Evolutionary conservation across 2,113 vertebrate genomes (phyloP).

Genomic region (Alligator sinensis): DNA sequence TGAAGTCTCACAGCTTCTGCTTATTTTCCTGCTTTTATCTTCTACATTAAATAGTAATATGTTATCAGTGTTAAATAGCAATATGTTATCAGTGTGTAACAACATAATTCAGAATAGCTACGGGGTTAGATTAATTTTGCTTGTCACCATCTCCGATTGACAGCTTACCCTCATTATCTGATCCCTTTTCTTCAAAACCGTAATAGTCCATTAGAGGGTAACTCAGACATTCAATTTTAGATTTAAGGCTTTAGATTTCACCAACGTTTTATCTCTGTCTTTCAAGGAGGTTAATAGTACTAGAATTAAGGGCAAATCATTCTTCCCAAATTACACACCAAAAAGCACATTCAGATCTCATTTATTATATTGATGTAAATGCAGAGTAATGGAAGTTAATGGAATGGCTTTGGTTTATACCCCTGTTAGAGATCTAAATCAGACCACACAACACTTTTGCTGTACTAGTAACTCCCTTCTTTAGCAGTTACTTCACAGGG

Average conservation of each 20-base stretch:
- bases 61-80: background rate
- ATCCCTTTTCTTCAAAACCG: constrained; percentile 15
- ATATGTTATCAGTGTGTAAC: background rate
- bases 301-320: background rate
- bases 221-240: background rate
- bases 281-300: background rate
- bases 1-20: background rate
- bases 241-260: background rate
- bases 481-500: background rate
- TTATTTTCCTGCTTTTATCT: no score
- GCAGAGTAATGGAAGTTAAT: no score
- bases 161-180: background rate
- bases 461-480: background rate
- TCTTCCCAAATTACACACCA: background rate
- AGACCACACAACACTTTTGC: background rate
- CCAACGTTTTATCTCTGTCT: constrained; percentile 4
- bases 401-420: no score
- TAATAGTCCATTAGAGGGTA: background rate
- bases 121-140: background rate
- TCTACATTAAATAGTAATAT: background rate
- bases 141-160: background rate
- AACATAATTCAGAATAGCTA: background rate
- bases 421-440: background rate
- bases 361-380: background rate
- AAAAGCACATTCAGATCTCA: background rate